Conservation (phyloP, 2,797 vertebrate genomes). For the Mastacembelus armatus region DNA sequence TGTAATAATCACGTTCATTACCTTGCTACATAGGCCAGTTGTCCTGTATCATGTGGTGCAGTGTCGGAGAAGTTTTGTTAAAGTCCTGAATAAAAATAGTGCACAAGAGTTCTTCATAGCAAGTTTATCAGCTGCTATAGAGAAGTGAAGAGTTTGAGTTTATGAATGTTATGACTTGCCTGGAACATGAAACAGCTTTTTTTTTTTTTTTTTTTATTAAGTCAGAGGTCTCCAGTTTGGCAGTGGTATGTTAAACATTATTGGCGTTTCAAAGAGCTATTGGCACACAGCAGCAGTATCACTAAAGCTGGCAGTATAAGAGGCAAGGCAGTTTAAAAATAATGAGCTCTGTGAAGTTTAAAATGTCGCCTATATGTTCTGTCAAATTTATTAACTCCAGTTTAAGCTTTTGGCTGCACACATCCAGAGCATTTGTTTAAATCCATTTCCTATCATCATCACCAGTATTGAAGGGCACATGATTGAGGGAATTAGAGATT, state of each 20-base stretch:
- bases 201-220: no score
- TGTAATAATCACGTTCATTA: no score
- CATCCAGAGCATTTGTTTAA: constrained; percentile 33
- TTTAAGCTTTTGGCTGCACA: constrained; percentile 25
- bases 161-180: constrained; percentile 9
- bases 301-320: constrained; percentile 43
- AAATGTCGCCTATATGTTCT: constrained; percentile 32
- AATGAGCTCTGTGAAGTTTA: constrained; percentile 34
- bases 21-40: no score
- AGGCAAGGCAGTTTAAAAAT: constrained; percentile 47
- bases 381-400: constrained; percentile 36
- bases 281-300: constrained; percentile 46
- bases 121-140: not conserved
- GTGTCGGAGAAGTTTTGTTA: constrained; percentile 1
- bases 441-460: constrained; percentile 24
- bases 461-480: not conserved
- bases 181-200: constrained; percentile 20
- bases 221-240: constrained; percentile 52
- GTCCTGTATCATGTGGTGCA: no score
- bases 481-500: constrained; percentile 13
- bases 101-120: not conserved
- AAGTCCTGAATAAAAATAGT: not conserved
- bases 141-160: not conserved
- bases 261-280: constrained; percentile 44
- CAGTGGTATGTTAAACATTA: constrained; percentile 44